phyloP scores from a whole-genome alignment of 1,140 invertebrate genomes.

The Ectropis grisescens region DNA sequence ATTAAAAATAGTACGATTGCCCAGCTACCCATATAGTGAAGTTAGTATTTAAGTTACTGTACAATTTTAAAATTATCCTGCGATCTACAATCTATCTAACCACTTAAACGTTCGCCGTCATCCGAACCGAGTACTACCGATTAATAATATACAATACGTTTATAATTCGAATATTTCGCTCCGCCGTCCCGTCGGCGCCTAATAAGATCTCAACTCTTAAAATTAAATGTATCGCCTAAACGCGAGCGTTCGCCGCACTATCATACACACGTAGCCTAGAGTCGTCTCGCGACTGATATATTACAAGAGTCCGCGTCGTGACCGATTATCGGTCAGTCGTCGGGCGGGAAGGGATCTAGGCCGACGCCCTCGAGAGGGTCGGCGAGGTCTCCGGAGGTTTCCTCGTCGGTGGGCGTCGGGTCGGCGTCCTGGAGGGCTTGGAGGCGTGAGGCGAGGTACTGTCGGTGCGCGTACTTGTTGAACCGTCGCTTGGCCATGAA shows the following conservation, averaged over 20 bases:
- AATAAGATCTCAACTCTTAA: no score
- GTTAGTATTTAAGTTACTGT: slow-evolving; percentile 64
- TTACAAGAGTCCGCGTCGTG: no score
- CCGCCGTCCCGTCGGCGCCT: background rate
- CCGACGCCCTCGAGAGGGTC: slow-evolving; percentile 17
- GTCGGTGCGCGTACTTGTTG: slow-evolving; percentile 65
- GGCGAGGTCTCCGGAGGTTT: slow-evolving; percentile 10
- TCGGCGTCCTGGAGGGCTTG: slow-evolving; percentile 12
- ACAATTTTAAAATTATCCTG: slow-evolving; percentile 49
- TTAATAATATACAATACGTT: slow-evolving; percentile 13
- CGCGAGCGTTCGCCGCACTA: no score
- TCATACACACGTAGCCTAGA: no score
- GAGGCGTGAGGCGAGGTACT: slow-evolving; percentile 41
- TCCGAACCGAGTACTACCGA: slow-evolving; percentile 18
- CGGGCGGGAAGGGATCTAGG: slow-evolving; percentile 10
- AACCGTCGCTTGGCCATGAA: slow-evolving; percentile 65
- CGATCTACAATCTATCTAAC: slow-evolving; percentile 45
- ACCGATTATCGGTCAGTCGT: slow-evolving; percentile 2
- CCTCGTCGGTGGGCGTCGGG: slow-evolving; percentile 10
- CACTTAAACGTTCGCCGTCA: slow-evolving; percentile 23
- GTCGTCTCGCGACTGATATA: no score
- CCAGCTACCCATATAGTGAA: slow-evolving; percentile 66
- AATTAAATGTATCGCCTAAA: no score
- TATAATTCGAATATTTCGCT: background rate
- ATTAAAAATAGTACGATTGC: slow-evolving; percentile 64